Evolutionary conservation across 2,113 vertebrate species (phyloP).

Genomic region (Erythrocercus mccallii): DNA sequence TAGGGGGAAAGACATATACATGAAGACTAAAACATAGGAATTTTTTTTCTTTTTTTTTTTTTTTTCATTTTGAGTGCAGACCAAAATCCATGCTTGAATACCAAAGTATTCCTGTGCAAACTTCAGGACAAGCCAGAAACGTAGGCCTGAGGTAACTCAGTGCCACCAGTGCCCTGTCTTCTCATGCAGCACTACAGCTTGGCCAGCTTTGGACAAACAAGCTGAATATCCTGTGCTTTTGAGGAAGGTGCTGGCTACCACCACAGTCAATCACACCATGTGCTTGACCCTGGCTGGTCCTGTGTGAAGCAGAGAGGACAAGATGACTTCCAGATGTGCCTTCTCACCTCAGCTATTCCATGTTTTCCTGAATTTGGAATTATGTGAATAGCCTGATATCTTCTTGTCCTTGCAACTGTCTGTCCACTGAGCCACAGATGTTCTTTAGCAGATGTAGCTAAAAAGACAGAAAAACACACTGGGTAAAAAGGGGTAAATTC

Average conservation of each 20-base stretch:
- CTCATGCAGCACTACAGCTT: background rate
- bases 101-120: background rate
- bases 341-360: background rate
- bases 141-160: background rate
- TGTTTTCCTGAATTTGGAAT: background rate
- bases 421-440: background rate
- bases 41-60: background rate
- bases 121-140: background rate
- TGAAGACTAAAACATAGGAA: background rate
- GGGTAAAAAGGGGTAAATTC: background rate
- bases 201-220: background rate
- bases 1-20: background rate
- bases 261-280: background rate
- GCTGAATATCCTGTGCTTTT: background rate
- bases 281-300: background rate
- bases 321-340: background rate
- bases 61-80: background rate
- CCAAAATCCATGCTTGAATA: background rate
- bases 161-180: background rate
- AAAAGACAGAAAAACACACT: background rate
- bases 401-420: background rate
- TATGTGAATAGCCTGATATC: background rate
- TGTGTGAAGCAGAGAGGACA: background rate
- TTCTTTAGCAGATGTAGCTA: background rate
- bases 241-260: background rate